These are phyloP conservation scores for Lepidotrigona ventralis DNA, from an alignment of 1,140 invertebrate species.

Conservation along the genomic window DNA sequence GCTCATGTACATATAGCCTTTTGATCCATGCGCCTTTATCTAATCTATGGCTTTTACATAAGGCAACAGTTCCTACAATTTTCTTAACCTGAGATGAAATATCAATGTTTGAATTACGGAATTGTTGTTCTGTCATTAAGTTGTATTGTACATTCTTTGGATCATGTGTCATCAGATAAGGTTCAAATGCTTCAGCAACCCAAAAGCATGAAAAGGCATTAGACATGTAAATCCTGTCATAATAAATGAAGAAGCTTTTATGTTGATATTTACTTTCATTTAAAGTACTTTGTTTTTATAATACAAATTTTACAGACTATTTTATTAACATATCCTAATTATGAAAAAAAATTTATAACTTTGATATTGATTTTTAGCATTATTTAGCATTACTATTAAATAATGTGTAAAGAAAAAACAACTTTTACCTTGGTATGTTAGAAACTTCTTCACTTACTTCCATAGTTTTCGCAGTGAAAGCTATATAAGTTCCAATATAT, in stretches of 20 bases:
- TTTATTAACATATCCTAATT: not conserved
- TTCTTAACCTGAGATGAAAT: slow-evolving; percentile 68
- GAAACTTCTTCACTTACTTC: slow-evolving; percentile 77
- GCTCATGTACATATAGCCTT: slow-evolving; percentile 77
- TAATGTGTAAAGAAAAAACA: not conserved
- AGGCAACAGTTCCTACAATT: slow-evolving; percentile 79
- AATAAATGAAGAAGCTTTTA: slow-evolving; percentile 42
- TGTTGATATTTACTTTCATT: not conserved
- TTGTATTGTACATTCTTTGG: slow-evolving; percentile 71
- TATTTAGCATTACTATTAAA: not conserved
- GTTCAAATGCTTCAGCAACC: slow-evolving; percentile 79
- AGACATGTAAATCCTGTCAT: slow-evolving; percentile 76
- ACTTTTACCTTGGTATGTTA: slow-evolving; percentile 74
- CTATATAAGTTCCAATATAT: slow-evolving; percentile 77
- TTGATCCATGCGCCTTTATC: slow-evolving; percentile 81
- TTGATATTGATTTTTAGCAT: not conserved
- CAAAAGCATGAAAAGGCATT: slow-evolving; percentile 80
- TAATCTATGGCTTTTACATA: slow-evolving; percentile 75
- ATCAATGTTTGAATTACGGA: slow-evolving; percentile 69
- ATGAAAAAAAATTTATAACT: not conserved
- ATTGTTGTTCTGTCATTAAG: slow-evolving; percentile 74
- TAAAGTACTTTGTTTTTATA: not conserved
- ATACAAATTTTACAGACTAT: not conserved
- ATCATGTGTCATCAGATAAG: slow-evolving; percentile 62
- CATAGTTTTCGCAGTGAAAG: slow-evolving; percentile 75